Evolutionary conservation across 1,140 invertebrate species (phyloP).

Genomic region (Rhyzopertha dominica): DNA sequence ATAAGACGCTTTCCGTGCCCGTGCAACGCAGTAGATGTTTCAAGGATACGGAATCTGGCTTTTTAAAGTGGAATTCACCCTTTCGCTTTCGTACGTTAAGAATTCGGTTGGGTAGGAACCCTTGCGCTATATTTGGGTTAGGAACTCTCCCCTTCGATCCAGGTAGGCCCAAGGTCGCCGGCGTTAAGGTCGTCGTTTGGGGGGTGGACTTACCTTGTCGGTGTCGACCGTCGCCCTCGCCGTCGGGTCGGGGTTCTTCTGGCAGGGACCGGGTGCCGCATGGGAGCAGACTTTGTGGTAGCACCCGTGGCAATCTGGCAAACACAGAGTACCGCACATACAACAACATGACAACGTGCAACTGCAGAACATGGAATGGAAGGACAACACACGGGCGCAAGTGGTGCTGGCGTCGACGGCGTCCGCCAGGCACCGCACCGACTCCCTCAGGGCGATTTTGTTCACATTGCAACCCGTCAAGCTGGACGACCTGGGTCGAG

Average conservation of each 20-base stretch:
- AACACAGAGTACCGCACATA: conserved; percentile 58
- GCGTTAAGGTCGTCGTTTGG: too few species aligned
- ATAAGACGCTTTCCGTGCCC: too few species aligned
- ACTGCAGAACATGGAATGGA: conserved; percentile 52
- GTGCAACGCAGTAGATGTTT: too few species aligned
- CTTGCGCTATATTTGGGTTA: too few species aligned
- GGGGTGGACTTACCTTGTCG: conserved; percentile 50
- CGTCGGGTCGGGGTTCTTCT: conserved; percentile 52
- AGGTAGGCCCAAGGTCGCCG: too few species aligned
- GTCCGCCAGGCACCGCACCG: conserved; percentile 5
- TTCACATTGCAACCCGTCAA: conserved; percentile 39
- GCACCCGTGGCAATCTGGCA: conserved; percentile 61
- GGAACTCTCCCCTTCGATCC: too few species aligned
- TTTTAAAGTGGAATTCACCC: too few species aligned
- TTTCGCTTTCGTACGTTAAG: too few species aligned
- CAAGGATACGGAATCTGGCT: too few species aligned
- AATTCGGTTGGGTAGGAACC: too few species aligned
- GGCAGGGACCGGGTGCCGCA: conserved; percentile 53
- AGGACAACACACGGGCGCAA: conserved; percentile 51
- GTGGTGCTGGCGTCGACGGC: conserved; percentile 17
- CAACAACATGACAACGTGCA: conserved; percentile 53
- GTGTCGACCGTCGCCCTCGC: conserved; percentile 51
- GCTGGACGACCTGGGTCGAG: conserved; percentile 34
- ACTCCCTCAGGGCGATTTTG: conserved; percentile 23
- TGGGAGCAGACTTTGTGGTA: conserved; percentile 58